A percentile compares a stretch with the other conserved stretches of the same genome.
These are phyloP conservation scores for Typhlomys cinereus DNA, from an alignment of 2,113 vertebrate genomes.

Conservation along the genomic window DNA sequence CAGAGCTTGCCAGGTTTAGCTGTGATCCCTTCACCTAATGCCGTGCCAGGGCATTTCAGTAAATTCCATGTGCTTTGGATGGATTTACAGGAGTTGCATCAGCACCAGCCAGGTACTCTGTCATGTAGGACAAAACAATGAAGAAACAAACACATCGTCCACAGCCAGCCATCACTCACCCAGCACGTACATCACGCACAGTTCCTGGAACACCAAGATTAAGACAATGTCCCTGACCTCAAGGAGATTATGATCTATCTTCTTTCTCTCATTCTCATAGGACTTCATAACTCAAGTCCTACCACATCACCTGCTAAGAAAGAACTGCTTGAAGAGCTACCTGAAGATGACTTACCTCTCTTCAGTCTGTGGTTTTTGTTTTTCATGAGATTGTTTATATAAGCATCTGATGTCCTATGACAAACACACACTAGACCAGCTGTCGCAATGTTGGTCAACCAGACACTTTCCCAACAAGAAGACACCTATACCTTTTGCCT, in stretches of 20 bases:
- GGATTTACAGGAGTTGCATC: not conserved
- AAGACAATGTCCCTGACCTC: not conserved
- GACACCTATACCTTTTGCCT: not conserved
- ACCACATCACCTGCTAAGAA: not conserved
- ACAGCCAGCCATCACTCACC: not conserved
- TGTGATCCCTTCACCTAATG: not conserved
- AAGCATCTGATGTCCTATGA: not conserved
- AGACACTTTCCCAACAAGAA: not conserved
- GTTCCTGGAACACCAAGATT: not conserved
- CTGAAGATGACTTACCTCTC: not conserved
- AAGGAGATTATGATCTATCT: not conserved
- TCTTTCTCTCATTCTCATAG: not conserved
- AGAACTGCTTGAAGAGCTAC: not conserved
- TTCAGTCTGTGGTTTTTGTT: not conserved
- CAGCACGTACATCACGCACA: not conserved
- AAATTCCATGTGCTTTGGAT: not conserved
- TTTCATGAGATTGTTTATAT: not conserved
- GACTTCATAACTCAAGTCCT: not conserved
- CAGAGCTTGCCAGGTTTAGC: not conserved
- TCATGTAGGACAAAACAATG: not conserved
- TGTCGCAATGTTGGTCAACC: not conserved
- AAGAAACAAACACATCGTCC: not conserved
- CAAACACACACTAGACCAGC: not conserved
- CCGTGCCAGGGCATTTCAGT: not conserved
- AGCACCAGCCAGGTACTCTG: not conserved